Conservation (phyloP, 2,888 invertebrate genomes). For the Acanthacorydalis orientalis region DNA sequence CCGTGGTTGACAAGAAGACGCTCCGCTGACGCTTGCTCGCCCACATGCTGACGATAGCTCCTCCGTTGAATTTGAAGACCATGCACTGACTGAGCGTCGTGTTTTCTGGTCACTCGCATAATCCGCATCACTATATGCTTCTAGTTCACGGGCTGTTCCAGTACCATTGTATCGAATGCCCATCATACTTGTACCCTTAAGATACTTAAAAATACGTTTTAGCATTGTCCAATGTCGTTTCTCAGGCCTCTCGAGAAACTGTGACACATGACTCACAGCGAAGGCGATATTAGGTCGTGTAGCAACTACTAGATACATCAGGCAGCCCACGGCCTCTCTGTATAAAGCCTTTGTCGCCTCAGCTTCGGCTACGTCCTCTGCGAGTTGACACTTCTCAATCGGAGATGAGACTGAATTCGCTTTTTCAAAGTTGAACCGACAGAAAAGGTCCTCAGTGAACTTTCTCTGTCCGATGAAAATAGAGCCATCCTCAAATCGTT, state of each 20-base stretch:
- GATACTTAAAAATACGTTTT: not conserved
- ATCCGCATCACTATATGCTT: constrained; percentile 12
- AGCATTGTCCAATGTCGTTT: constrained; percentile 1
- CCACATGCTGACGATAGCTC: constrained; percentile 16
- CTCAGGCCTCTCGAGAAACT: too few species aligned
- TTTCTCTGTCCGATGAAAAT: constrained; percentile 9
- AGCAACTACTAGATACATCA: constrained; percentile 10
- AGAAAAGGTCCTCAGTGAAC: constrained; percentile 7
- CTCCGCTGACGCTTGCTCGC: constrained; percentile 15
- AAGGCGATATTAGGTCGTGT: constrained; percentile 11
- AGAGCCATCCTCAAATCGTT: constrained; percentile 7
- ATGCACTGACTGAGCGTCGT: constrained; percentile 9
- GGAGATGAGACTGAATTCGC: too few species aligned
- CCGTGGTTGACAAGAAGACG: constrained; percentile 17
- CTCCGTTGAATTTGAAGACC: constrained; percentile 11
- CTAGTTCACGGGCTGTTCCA: constrained; percentile 4
- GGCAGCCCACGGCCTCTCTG: constrained; percentile 11
- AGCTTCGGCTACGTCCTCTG: too few species aligned
- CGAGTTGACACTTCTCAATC: too few species aligned
- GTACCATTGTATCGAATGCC: constrained; percentile 5
- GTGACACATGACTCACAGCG: constrained; percentile 8
- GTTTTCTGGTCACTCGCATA: too few species aligned
- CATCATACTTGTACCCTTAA: not conserved
- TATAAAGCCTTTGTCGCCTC: constrained; percentile 10
- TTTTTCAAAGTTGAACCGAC: too few species aligned